Conservation (phyloP, 2,888 invertebrate genomes). For the Hydroisotoma schaefferi region DNA sequence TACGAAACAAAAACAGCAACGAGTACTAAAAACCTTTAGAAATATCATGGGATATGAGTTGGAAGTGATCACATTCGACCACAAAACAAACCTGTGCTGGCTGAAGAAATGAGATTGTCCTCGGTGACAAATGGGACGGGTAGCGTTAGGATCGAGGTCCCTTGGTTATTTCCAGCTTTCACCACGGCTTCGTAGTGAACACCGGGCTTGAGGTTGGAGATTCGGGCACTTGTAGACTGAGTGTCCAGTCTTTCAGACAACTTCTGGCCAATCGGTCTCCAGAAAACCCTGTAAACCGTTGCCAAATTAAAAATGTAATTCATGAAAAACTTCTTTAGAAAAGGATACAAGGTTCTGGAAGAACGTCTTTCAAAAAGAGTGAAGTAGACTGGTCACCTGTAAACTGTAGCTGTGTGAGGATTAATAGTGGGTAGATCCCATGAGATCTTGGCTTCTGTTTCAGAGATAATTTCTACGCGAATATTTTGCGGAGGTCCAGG, state of each 20-base stretch:
- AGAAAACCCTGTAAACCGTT: slow-evolving; percentile 63
- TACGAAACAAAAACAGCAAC: not conserved
- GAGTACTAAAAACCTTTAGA: not conserved
- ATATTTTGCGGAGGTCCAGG: slow-evolving; percentile 76
- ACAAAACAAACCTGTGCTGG: slow-evolving; percentile 51
- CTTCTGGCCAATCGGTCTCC: slow-evolving; percentile 65
- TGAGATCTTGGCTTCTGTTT: slow-evolving; percentile 61
- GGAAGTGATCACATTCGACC: not conserved
- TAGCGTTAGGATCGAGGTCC: slow-evolving; percentile 70
- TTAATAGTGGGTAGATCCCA: slow-evolving; percentile 81
- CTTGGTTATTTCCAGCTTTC: slow-evolving; percentile 74
- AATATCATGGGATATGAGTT: not conserved
- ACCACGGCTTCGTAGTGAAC: slow-evolving; percentile 74
- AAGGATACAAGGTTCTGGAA: too few species aligned
- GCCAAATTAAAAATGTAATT: not conserved
- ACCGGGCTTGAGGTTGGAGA: slow-evolving; percentile 69
- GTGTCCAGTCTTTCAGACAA: slow-evolving; percentile 67
- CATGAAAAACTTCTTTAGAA: too few species aligned
- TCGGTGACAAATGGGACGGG: slow-evolving; percentile 68
- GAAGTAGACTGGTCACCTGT: slow-evolving; percentile 59
- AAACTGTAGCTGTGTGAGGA: slow-evolving; percentile 75
- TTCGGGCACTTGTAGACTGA: slow-evolving; percentile 65
- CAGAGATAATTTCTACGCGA: slow-evolving; percentile 58
- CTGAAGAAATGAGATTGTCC: slow-evolving; percentile 69
- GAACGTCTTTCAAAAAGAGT: too few species aligned